Conservation (phyloP, 2,113 vertebrate genomes). For the Dermatemys mawii region DNA sequence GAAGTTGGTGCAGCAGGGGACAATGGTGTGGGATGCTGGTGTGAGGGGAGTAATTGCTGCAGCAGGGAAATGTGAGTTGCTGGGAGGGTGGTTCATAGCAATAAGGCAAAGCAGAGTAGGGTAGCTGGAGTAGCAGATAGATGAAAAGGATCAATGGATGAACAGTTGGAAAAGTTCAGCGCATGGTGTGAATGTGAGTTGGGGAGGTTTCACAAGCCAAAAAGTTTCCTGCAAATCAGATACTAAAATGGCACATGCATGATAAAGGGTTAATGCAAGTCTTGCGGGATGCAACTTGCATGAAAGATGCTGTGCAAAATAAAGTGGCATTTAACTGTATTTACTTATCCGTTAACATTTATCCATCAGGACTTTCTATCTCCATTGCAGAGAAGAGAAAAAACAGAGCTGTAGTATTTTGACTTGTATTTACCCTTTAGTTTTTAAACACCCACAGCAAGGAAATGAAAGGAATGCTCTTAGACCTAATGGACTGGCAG, state of each 20-base stretch:
- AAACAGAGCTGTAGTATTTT: conserved; percentile 22
- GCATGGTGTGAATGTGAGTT: neutral
- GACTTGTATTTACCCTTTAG: conserved; percentile 13
- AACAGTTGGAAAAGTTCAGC: neutral
- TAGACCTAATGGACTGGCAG: neutral
- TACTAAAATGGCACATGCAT: neutral
- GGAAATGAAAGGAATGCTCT: neutral
- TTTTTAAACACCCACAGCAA: neutral
- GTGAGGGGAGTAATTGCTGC: neutral
- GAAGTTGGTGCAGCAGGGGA: neutral
- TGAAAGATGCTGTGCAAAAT: neutral
- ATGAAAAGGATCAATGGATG: neutral
- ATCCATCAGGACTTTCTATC: neutral
- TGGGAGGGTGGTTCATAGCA: neutral
- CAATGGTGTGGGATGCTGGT: neutral
- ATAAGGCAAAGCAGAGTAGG: neutral
- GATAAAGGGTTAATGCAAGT: conserved; percentile 35
- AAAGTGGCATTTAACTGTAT: neutral
- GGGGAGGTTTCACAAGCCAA: neutral
- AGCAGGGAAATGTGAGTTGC: neutral
- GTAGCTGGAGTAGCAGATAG: neutral
- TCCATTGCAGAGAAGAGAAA: neutral
- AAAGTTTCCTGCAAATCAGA: neutral
- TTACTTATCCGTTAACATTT: neutral
- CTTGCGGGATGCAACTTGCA: neutral